Evolutionary conservation across 2,797 vertebrate genomes (phyloP), one percentile per base, ranked within the genome.

Genomic region (Halcyon leucocephala): DNA sequence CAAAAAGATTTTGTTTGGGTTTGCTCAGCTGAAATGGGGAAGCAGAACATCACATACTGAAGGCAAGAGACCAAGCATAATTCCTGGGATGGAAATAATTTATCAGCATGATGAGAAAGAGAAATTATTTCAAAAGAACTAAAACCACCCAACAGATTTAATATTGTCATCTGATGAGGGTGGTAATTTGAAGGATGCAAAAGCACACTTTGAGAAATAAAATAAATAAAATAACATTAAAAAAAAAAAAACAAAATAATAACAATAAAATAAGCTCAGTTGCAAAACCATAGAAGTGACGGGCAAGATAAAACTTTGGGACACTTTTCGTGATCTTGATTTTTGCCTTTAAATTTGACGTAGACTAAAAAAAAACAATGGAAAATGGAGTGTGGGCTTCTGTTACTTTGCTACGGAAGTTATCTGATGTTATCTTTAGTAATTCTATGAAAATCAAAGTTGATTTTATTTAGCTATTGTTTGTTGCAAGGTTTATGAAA

Each of bases 401-500:
- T 87, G 6, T 91, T 94, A 57, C 89, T 95, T 94, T 86, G 7
- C 69, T 77, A 87, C 90, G 61, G 78, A 96, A 81, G 86, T 91
- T 67, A 85, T 49, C 88, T 33, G 24, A 69, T 64, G 39, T 89
- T 86, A 92, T 83, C 87, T 93, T 97, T 70, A 88, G 76, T 62
- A 90, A 87, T 74, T 2, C 42, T 92, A 73, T 83, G 85, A 97
- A 97, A 93, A 88, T 82, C 61, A 85, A 93, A 96, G 90, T 52
- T 69, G 21, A 89, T 96, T 97, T 94, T 31, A 18, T 84, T 87
- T 96, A 71, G 54, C 86, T 93, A 89, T 96, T 96, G 86, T 96
- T 97, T 70, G 10, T 76, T 70, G 61, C 64, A 83, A 95, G 76
- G 82, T 91, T 97, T 97, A 86, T 89, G 77, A 97, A 97, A 97